Percentiles rank a stretch among this genome's conserved stretches.
phyloP scores from a whole-genome alignment of 2,113 vertebrate genomes.

The Panurus biarmicus region DNA sequence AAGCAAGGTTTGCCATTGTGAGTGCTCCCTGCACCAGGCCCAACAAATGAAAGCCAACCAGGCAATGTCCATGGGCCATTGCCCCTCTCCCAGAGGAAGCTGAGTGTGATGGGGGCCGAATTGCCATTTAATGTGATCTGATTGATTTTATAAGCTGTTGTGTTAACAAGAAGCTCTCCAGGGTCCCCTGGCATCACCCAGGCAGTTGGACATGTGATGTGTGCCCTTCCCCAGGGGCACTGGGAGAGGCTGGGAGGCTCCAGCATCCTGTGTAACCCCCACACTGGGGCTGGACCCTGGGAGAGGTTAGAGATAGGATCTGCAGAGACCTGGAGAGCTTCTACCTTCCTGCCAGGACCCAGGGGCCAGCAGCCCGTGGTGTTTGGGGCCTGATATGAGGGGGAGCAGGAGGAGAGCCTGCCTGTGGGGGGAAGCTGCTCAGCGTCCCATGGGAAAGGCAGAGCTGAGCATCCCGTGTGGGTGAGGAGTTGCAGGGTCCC shows the following conservation, averaged over 20 bases:
- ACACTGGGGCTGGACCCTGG: background rate
- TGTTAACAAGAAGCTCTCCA: background rate
- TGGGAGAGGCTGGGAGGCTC: background rate
- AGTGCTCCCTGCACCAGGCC: background rate
- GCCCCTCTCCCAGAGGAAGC: background rate
- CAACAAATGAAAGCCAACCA: background rate
- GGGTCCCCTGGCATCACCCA: background rate
- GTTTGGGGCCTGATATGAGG: accelerated
- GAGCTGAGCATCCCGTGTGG: accelerated
- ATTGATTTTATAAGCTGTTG: constrained; percentile 6
- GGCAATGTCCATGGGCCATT: constrained; percentile 8
- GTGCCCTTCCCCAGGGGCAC: background rate
- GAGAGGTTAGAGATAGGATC: background rate
- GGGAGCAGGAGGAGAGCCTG: background rate
- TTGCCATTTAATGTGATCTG: background rate
- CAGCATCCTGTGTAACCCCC: background rate
- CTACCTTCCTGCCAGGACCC: background rate
- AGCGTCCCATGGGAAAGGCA: background rate
- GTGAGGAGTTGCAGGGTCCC: background rate
- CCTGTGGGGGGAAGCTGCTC: background rate
- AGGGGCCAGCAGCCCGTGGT: background rate
- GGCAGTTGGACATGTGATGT: background rate
- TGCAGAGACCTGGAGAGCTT: background rate
- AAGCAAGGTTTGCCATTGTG: background rate
- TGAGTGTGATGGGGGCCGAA: constrained; percentile 3